A percentile compares a stretch with the other conserved stretches of the same genome.
phyloP scores from a whole-genome alignment of 2,113 vertebrate genomes.

The Serilophus lunatus region DNA sequence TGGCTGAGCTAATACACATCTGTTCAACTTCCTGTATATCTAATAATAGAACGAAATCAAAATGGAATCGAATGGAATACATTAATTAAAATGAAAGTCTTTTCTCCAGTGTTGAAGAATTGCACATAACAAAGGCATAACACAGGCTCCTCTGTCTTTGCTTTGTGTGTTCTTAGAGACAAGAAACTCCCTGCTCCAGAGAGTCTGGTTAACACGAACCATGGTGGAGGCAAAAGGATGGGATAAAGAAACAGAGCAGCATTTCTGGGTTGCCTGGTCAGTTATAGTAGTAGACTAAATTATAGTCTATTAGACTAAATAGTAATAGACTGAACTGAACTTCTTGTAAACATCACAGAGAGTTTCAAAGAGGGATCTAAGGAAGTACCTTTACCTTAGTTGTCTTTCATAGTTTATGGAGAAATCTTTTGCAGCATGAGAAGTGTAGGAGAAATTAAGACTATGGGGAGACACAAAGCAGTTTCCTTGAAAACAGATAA shows the following conservation, averaged over 20 bases:
- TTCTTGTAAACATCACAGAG: neutral
- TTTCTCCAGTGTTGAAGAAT: neutral
- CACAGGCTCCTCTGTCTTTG: neutral
- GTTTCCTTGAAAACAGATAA: neutral
- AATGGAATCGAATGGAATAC: neutral
- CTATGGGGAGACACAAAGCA: neutral
- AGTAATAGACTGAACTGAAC: neutral
- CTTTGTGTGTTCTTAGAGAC: neutral
- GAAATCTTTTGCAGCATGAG: neutral
- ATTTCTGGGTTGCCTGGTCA: neutral
- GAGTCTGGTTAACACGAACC: neutral
- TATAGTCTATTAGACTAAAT: neutral
- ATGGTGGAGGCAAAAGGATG: neutral
- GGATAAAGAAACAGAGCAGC: neutral
- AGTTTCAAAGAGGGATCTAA: neutral
- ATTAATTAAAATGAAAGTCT: conserved; percentile 12
- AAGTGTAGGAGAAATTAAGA: neutral
- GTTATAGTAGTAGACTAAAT: neutral
- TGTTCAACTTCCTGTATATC: neutral
- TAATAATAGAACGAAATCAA: conserved; percentile 22
- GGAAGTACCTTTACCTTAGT: neutral
- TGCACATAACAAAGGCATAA: neutral
- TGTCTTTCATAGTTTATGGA: neutral
- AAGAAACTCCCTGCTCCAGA: neutral
- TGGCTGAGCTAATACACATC: neutral